Conservation (phyloP, 2,888 invertebrate genomes). For the Portevinia maculata region DNA sequence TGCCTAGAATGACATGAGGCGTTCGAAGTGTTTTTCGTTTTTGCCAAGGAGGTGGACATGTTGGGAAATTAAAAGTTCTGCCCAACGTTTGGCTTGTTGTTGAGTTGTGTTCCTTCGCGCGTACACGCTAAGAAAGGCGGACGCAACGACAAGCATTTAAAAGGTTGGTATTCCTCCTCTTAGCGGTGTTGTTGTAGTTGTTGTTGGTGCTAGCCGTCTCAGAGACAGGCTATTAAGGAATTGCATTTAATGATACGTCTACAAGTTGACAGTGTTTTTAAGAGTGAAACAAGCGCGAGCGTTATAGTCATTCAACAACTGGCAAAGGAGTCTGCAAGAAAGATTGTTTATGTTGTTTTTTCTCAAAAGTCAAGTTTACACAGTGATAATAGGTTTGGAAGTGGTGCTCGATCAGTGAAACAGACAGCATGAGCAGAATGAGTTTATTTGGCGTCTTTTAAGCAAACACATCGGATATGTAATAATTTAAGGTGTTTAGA, state of each 20-base stretch:
- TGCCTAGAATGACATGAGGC: constrained; percentile 68
- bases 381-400: constrained; percentile 42
- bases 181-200: constrained; percentile 4
- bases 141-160: constrained; percentile 56
- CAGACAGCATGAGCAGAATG: constrained; percentile 13
- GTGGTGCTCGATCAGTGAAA: constrained; percentile 34
- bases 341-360: constrained; percentile 48
- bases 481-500: background rate
- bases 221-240: constrained; percentile 67
- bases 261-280: constrained; percentile 63
- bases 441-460: constrained; percentile 31
- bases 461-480: constrained; percentile 1
- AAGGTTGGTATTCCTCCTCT: constrained; percentile 38
- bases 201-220: constrained; percentile 23
- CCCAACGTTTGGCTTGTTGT: constrained; percentile 67
- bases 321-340: background rate
- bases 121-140: constrained; percentile 40
- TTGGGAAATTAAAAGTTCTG: constrained; percentile 69
- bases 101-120: constrained; percentile 60
- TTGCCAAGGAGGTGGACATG: constrained; percentile 62
- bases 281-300: constrained; percentile 35
- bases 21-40: constrained; percentile 18
- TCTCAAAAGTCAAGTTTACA: constrained; percentile 41
- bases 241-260: constrained; percentile 66
- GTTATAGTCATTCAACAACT: too few species aligned